Evolutionary conservation across 2,797 vertebrate genomes (phyloP), one percentile per base, ranked within the genome.

Genomic region (Syncerus caffer): DNA sequence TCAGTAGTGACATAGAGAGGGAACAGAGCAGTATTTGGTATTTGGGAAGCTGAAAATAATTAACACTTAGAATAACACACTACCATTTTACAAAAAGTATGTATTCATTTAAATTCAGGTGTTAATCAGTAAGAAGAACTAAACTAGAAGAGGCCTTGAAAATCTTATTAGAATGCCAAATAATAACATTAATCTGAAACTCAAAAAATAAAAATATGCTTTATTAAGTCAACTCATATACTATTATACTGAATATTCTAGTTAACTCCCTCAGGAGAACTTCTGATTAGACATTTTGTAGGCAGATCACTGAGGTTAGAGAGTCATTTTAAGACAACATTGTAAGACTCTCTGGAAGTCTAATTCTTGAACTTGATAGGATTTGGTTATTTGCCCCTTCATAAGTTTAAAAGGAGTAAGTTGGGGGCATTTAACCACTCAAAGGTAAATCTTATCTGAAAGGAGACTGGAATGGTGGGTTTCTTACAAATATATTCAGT

Each of bases 1-100:
- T 98, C 97, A 98, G 97, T 95, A 98, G 97, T 3, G 89, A 97
- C 95, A 98, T 7, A 98, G 96, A 98, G 94, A 98, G 96, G 98
- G 97, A 98, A 98, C 57, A 98, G 95, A 98, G 96, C 57, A 97
- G 95, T 96, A 97, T 83, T 96, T 83, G 67, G 88, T 51, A 94
- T 93, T 98, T 94, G 85, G 93, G 96, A 94, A 97, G 86, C 95
- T 58, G 92, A 96, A 97, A 93, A 97, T 42, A 93, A 60, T 87
- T 64, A 89, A 96, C 53, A 96, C 29, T 76, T 38, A 82, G 58
- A 94, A 87, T 83, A 94, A 85, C 58, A 94, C 25, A 92, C 83
- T 85, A 95, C 83, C 53, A 97, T 50, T 95, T 96, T 83, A 95
- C 10, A 96, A 83, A 97, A 16, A 23, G 10, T 79, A 92, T 19